Evolutionary conservation across 2,888 invertebrate genomes (phyloP).

Genomic region (Perdita meconis): DNA sequence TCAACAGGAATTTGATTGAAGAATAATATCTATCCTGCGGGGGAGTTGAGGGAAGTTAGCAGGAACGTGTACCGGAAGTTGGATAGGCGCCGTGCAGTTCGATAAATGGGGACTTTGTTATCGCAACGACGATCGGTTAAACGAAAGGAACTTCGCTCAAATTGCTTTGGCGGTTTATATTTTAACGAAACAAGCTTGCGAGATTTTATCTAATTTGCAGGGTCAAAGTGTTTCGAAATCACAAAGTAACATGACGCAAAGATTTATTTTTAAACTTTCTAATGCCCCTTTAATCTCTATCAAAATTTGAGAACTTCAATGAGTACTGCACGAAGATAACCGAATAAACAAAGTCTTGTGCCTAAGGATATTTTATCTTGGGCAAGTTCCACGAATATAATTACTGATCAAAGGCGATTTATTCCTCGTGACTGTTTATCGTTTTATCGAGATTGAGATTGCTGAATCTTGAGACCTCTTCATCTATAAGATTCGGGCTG

Average conservation of each 20-base stretch:
- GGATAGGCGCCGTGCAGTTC: neutral
- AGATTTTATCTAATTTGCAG: slow-evolving; percentile 1
- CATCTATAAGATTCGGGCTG: neutral
- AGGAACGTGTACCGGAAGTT: slow-evolving; percentile 3
- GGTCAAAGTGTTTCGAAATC: neutral
- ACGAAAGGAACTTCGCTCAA: neutral
- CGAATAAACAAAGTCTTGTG: neutral
- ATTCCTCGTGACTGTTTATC: slow-evolving; percentile 43
- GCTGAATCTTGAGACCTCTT: neutral
- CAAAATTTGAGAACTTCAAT: neutral
- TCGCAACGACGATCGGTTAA: slow-evolving; percentile 11
- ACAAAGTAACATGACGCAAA: neutral
- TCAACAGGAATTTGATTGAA: slow-evolving; percentile 33
- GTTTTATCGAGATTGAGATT: slow-evolving; percentile 16
- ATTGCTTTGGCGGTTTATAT: neutral
- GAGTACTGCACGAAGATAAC: neutral
- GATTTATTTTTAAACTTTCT: neutral
- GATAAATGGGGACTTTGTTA: slow-evolving; percentile 9
- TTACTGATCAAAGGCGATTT: slow-evolving; percentile 19
- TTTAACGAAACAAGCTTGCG: neutral
- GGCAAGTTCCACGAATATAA: slow-evolving; percentile 2
- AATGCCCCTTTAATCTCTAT: neutral
- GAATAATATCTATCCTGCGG: slow-evolving; percentile 32
- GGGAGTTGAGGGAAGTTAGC: slow-evolving; percentile 20
- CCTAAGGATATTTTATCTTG: neutral